phyloP scores from a whole-genome alignment of 1,140 invertebrate species.

The Oncopodura yosiiana region DNA sequence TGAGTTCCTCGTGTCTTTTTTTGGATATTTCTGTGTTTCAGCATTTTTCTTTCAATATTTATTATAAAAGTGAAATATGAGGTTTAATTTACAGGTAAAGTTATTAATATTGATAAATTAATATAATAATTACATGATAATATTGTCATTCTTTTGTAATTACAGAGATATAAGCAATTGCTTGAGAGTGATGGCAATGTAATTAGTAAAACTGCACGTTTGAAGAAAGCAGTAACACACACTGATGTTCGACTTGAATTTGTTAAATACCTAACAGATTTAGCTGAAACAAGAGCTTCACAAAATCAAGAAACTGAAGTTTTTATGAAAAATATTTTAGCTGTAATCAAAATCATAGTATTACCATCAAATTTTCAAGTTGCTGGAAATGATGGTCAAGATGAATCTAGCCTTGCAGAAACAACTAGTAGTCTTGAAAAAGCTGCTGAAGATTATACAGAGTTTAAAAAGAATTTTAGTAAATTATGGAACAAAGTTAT shows the following conservation, averaged over 20 bases:
- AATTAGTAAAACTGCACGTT: too few relatives aligned
- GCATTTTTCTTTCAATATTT: too few relatives aligned
- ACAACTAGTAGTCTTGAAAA: background rate
- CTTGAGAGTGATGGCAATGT: too few relatives aligned
- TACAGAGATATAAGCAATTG: too few relatives aligned
- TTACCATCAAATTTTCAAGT: background rate
- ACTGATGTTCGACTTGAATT: conserved; percentile 18
- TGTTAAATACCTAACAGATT: conserved; percentile 8
- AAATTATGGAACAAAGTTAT: conserved; percentile 44
- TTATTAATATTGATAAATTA: too few relatives aligned
- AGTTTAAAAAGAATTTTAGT: conserved; percentile 26
- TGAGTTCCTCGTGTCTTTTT: too few relatives aligned
- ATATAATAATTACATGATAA: too few relatives aligned
- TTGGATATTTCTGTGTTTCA: too few relatives aligned
- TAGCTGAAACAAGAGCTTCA: background rate
- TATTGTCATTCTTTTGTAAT: too few relatives aligned
- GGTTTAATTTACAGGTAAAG: too few relatives aligned
- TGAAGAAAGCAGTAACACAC: conserved; percentile 13
- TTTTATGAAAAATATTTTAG: conserved; percentile 8
- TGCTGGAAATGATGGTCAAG: background rate
- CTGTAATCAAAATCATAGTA: background rate
- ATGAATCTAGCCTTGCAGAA: background rate
- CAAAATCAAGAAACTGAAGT: background rate
- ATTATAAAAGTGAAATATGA: too few relatives aligned
- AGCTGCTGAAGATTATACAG: conserved; percentile 1